A percentile compares a stretch with the other conserved stretches of the same genome.
Conservation (phyloP, 1,140 invertebrate species). For the Lethrus apterus region DNA sequence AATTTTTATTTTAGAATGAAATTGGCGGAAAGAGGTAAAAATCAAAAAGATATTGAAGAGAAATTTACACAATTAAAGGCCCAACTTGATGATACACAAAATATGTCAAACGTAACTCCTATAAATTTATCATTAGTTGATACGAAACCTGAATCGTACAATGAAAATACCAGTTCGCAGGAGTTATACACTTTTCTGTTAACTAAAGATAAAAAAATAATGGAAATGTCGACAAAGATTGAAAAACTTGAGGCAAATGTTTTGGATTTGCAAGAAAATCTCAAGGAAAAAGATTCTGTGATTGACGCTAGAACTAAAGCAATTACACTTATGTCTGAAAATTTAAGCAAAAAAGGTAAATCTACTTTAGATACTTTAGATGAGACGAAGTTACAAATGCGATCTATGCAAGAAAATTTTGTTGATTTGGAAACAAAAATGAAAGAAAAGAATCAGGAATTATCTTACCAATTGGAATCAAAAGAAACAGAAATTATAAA, state of each 20-base stretch:
- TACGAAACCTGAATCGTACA: conserved; percentile 35
- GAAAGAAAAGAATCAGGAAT: conserved; percentile 56
- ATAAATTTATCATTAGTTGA: conserved; percentile 36
- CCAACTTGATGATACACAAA: conserved; percentile 41
- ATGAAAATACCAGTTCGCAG: conserved; percentile 30
- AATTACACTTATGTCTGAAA: conserved; percentile 67
- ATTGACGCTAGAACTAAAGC: conserved; percentile 78
- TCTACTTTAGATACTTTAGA: conserved; percentile 62
- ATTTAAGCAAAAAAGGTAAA: conserved; percentile 64
- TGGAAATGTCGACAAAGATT: conserved; percentile 47
- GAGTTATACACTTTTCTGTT: conserved; percentile 38
- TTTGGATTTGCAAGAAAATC: conserved; percentile 66
- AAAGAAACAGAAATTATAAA: conserved; percentile 50
- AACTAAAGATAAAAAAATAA: conserved; percentile 46
- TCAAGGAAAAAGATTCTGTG: conserved; percentile 79
- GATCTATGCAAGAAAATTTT: conserved; percentile 72
- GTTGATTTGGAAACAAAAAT: conserved; percentile 61
- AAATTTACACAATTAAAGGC: conserved; percentile 42
- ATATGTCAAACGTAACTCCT: conserved; percentile 34
- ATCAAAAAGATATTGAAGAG: conserved; percentile 42
- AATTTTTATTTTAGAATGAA: conserved; percentile 32
- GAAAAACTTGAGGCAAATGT: conserved; percentile 57
- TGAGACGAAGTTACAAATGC: conserved; percentile 72
- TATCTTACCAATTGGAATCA: conserved; percentile 48
- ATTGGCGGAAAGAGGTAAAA: conserved; percentile 41